Evolutionary conservation across 2,797 vertebrate genomes (phyloP).

Genomic region (Intellagama lesueurii): DNA sequence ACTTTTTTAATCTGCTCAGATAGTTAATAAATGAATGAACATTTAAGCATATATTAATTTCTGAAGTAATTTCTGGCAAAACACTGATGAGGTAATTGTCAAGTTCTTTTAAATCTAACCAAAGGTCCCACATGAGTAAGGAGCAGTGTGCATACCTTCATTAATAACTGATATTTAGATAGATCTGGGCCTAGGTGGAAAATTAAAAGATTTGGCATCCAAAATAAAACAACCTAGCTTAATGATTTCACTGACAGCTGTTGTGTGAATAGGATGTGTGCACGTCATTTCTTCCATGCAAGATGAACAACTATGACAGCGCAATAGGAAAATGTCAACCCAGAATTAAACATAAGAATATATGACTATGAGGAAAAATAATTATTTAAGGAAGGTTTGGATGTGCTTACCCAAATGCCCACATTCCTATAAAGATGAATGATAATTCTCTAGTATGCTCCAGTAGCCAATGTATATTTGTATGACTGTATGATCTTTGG

Average conservation of each 20-base stretch:
- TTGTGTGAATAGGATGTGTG: conserved; percentile 19
- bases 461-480: too few species aligned
- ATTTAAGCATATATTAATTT: background rate
- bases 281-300: conserved; percentile 13
- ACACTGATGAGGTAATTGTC: background rate
- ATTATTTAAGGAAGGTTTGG: background rate
- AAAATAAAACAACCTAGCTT: background rate
- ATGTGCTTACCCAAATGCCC: conserved; percentile 18
- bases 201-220: conserved; percentile 5
- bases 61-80: background rate
- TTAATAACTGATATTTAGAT: background rate
- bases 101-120: conserved; percentile 17
- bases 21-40: background rate
- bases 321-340: conserved; percentile 36
- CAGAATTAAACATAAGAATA: conserved; percentile 3
- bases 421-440: background rate
- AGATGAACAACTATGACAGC: background rate
- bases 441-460: too few species aligned
- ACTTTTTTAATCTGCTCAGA: background rate
- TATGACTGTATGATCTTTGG: too few species aligned
- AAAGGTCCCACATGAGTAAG: fast-evolving
- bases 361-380: conserved; percentile 21
- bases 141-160: background rate
- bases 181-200: background rate
- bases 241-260: conserved; percentile 9